These are phyloP conservation scores for Alligator mississippiensis DNA, from an alignment of 2,113 vertebrate species.

Conservation along the genomic window DNA sequence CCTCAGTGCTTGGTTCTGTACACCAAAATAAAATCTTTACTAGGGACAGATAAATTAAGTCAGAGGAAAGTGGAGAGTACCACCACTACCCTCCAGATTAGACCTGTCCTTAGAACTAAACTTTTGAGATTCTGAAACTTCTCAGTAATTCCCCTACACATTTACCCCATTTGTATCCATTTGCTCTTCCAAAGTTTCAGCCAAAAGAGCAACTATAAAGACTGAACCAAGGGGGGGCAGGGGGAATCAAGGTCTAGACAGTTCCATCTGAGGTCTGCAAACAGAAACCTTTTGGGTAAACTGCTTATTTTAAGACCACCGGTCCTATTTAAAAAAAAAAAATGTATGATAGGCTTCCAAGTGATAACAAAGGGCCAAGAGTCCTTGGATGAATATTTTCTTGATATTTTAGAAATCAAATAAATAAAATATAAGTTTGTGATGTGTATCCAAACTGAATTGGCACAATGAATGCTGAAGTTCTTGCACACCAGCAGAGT, in stretches of 20 bases:
- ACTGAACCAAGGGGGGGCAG: not conserved
- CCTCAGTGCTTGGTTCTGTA: not conserved
- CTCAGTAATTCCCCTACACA: not conserved
- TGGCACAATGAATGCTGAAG: not conserved
- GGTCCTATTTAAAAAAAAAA: not conserved
- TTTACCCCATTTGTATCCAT: not conserved
- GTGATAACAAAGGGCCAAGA: not conserved
- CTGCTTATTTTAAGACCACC: not conserved
- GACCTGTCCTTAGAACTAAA: not conserved
- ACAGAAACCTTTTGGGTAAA: not conserved
- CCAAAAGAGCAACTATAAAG: not conserved
- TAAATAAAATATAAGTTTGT: not conserved
- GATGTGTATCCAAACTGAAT: not conserved
- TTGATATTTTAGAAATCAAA: not conserved
- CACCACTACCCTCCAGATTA: not conserved
- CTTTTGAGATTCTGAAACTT: not conserved
- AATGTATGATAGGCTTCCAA: not conserved
- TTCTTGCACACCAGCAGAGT: not conserved
- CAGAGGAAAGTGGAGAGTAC: not conserved
- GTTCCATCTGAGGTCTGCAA: not conserved
- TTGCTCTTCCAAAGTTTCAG: not conserved
- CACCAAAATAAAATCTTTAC: accelerated
- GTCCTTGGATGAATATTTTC: not conserved
- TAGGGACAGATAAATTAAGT: not conserved
- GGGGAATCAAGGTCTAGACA: too few species aligned